Conservation (phyloP, 2,113 vertebrate species). For the Lepus americanus region DNA sequence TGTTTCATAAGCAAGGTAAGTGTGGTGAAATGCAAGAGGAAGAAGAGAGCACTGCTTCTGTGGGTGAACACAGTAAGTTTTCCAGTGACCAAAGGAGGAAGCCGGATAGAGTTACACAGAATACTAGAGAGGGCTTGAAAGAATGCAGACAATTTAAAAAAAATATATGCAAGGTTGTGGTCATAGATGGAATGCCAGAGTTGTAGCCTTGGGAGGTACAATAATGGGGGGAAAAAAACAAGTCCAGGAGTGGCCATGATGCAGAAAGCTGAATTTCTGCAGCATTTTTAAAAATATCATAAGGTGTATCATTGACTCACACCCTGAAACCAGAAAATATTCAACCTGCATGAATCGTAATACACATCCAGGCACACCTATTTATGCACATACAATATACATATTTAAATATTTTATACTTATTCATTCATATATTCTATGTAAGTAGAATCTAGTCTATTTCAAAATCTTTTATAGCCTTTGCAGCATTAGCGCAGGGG, state of each 20-base stretch:
- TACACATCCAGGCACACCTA: not conserved
- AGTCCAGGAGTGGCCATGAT: not conserved
- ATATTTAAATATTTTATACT: slow-evolving; percentile 60
- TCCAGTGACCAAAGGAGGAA: not conserved
- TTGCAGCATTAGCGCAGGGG: slow-evolving; percentile 46
- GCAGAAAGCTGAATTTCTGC: not conserved
- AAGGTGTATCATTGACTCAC: slow-evolving; percentile 24
- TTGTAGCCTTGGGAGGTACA: not conserved
- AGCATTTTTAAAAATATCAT: not conserved
- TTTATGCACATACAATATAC: slow-evolving; percentile 54
- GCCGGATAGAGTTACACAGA: not conserved
- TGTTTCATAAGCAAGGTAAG: not conserved
- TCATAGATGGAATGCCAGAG: slow-evolving; percentile 16
- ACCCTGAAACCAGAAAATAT: slow-evolving; percentile 41
- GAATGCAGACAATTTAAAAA: not conserved
- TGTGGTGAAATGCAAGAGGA: not conserved
- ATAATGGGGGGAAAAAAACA: slow-evolving; percentile 12
- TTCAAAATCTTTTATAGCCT: slow-evolving; percentile 48
- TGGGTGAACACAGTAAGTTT: not conserved
- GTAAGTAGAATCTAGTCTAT: slow-evolving; percentile 12
- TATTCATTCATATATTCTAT: slow-evolving; percentile 22
- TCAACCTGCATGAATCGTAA: slow-evolving; percentile 47
- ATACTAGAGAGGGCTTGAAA: not conserved
- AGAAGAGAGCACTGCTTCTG: not conserved
- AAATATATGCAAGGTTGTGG: not conserved